Evolutionary conservation across 1,140 invertebrate genomes (phyloP).

Genomic region (Gonioctena quinquepunctata): DNA sequence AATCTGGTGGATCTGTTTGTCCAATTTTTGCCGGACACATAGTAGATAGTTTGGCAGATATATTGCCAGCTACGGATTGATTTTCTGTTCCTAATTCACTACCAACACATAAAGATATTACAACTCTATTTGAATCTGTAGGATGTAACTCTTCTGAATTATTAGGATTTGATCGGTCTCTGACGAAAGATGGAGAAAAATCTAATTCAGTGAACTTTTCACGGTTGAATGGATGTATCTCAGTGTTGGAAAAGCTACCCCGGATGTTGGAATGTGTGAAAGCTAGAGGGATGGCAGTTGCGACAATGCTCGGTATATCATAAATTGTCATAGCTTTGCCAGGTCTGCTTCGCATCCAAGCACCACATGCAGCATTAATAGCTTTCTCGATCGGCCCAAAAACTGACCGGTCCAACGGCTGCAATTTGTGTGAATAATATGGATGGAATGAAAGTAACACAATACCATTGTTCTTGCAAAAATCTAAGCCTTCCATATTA

Average conservation of each 20-base stretch:
- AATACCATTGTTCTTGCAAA: conserved; percentile 47
- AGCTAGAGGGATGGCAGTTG: conserved; percentile 44
- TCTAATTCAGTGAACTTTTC: background rate
- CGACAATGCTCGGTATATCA: conserved; percentile 55
- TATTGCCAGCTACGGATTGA: no score
- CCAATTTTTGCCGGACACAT: no score
- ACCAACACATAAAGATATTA: no score
- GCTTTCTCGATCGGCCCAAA: conserved; percentile 53
- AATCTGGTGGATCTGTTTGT: no score
- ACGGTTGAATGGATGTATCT: background rate
- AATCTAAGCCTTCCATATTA: conserved; percentile 28
- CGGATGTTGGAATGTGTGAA: background rate
- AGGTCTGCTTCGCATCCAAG: conserved; percentile 56
- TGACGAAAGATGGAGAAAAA: background rate
- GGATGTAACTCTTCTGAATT: no score
- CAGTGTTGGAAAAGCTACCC: background rate
- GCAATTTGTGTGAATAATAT: conserved; percentile 30
- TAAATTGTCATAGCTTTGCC: conserved; percentile 59
- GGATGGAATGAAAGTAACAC: conserved; percentile 48
- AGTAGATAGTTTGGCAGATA: no score
- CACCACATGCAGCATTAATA: conserved; percentile 48
- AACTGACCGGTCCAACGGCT: conserved; percentile 43
- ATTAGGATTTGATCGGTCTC: background rate
- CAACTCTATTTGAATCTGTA: no score
- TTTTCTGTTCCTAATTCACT: no score